Base-by-base conservation (phyloP, 2,888 invertebrate genomes). In the Acholoe squamosa region DNA sequence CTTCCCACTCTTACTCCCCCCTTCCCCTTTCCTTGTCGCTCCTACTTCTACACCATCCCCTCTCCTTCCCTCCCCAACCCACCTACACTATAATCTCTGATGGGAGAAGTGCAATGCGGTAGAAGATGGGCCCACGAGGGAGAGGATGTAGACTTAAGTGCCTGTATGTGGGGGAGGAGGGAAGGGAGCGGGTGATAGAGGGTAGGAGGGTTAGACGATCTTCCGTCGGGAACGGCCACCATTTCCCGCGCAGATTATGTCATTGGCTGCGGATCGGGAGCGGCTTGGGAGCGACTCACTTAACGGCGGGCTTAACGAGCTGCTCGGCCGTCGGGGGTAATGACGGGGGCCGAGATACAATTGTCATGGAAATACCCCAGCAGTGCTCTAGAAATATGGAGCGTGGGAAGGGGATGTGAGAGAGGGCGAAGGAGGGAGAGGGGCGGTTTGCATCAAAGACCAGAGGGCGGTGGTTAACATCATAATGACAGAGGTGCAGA, bases 401-500 rank as follows among this genome's bases (percentile, higher is more conserved):
- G 61, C 43, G 61, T n/a, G 61, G 61, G 61, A 19, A n/a, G 61
- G 19, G 61, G 14, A 19, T 61, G 61, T 7, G 61, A 3, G 14
- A 25, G 3, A 5, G 10, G 76, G 31, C 28, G 10, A 3, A 31
- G 16, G 76, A 25, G 25, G 76, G 14, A 31, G 25, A 14, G 54
- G 86, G 86, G 25, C 22, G n/a, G 28, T 52, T 52, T 52, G 54
- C 33, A 86, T 86, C 54, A 86, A 86, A 86, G 56, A 33, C 25
- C 54, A 52, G 86, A 16, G 22, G 19, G 51, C 51, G 86, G 86
- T 22, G 56, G 52, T 54, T 86, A 86, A 86, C 86, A 86, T 54
- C 52, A n/a, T 86, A 86, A 86, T 86, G 56, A 86, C 52, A 86
- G 86, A 56, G 86, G 80, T 1, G 80, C 14, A 80, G 80, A 80